phyloP scores from a whole-genome alignment of 1,140 invertebrate species.

The Aporrectodea caliginosa region DNA sequence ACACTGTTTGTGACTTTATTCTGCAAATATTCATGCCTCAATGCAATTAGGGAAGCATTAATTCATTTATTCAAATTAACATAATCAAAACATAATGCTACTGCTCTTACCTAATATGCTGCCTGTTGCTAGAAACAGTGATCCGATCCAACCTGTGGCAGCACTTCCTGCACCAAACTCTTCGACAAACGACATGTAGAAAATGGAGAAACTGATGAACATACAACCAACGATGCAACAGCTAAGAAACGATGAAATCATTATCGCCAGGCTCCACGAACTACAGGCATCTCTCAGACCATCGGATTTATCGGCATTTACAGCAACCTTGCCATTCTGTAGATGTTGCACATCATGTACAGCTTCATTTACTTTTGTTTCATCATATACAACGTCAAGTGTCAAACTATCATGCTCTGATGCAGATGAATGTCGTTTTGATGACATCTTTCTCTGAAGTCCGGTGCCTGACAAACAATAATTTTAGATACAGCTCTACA shows the following conservation, averaged over 20 bases:
- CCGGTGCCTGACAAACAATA: too few species aligned
- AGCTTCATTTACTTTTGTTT: background rate
- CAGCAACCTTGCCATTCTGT: background rate
- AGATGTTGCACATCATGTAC: background rate
- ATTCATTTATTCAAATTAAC: background rate
- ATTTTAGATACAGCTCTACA: too few species aligned
- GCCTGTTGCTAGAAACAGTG: slow-evolving; percentile 15
- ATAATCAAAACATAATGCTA: background rate
- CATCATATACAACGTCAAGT: background rate
- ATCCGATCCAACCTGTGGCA: slow-evolving; percentile 21
- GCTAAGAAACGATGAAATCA: slow-evolving; percentile 18
- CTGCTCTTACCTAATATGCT: slow-evolving; percentile 4
- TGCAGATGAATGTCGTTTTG: background rate
- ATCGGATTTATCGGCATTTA: background rate
- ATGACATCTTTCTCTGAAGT: background rate
- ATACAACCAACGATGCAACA: slow-evolving; percentile 11
- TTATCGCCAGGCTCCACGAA: background rate
- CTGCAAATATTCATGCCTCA: background rate
- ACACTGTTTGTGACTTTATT: too few species aligned
- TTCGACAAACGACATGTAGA: slow-evolving; percentile 12
- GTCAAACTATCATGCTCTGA: background rate
- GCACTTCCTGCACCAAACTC: slow-evolving; percentile 7
- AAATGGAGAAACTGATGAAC: slow-evolving; percentile 17
- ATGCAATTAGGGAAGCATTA: background rate
- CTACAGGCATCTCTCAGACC: background rate